Evolutionary conservation across 2,797 vertebrate genomes (phyloP).

Genomic region (Neomorphus geoffroyi): DNA sequence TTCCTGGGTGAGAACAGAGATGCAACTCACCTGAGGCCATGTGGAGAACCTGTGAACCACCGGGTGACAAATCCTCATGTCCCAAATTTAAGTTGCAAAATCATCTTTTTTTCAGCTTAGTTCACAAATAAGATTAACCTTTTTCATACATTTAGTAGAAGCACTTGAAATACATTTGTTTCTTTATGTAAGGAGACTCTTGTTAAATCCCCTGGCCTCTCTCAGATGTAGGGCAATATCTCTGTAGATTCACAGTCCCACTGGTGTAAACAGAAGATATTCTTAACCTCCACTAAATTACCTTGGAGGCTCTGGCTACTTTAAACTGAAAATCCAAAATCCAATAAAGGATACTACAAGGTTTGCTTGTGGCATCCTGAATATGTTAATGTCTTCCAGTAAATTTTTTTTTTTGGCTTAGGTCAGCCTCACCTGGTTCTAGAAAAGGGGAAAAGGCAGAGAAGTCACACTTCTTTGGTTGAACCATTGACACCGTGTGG

Average conservation of each 20-base stretch:
- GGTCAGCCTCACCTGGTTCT: background rate
- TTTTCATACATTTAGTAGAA: background rate
- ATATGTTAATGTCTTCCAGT: background rate
- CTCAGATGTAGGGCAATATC: slow-evolving; percentile 31
- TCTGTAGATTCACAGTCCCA: background rate
- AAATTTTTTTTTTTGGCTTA: background rate
- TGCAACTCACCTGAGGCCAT: background rate
- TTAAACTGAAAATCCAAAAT: slow-evolving; percentile 9
- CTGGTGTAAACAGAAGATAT: slow-evolving; percentile 16
- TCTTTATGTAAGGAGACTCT: background rate
- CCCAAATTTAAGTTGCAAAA: background rate
- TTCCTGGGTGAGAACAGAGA: background rate
- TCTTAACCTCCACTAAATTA: slow-evolving; percentile 42
- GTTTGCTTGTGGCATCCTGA: background rate
- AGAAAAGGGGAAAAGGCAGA: background rate
- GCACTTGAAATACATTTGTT: background rate
- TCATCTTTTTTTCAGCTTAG: background rate
- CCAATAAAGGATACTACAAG: background rate
- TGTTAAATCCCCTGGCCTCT: background rate
- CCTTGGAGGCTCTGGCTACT: background rate
- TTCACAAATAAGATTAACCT: background rate
- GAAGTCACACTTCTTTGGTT: background rate
- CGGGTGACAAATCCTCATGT: background rate
- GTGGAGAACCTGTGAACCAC: background rate
- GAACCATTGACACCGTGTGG: accelerated